These are phyloP conservation scores for Alethe diademata DNA, from an alignment of 2,113 vertebrate species.

Conservation along the genomic window DNA sequence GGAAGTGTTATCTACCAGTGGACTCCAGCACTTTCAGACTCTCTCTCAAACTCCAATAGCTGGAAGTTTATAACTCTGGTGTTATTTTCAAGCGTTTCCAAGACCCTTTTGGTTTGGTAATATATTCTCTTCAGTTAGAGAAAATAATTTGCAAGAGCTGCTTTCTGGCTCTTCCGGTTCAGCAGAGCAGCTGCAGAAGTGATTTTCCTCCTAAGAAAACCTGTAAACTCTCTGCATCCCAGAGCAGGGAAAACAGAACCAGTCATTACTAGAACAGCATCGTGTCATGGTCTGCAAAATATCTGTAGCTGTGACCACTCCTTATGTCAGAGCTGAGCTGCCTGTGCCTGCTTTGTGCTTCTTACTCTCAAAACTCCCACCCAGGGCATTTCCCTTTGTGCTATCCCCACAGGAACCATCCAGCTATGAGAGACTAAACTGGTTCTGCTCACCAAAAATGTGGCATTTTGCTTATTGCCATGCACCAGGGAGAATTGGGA, in stretches of 20 bases:
- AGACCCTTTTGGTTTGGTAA: neutral
- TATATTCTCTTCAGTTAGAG: neutral
- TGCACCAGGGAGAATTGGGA: neutral
- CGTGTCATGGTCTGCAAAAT: neutral
- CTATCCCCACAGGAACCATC: neutral
- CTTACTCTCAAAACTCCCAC: neutral
- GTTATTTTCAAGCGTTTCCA: neutral
- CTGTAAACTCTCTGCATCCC: neutral
- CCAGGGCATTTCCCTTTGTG: neutral
- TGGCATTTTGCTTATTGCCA: neutral
- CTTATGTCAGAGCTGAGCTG: neutral
- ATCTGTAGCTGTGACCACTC: neutral
- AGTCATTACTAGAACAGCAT: neutral
- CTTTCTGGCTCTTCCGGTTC: neutral
- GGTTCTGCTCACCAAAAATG: neutral
- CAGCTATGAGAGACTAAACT: neutral
- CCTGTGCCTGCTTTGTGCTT: neutral
- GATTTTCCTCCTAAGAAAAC: neutral
- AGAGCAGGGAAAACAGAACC: neutral
- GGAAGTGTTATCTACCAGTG: neutral
- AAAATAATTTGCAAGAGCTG: neutral
- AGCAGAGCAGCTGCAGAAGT: neutral
- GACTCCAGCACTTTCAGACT: neutral
- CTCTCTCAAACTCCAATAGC: neutral
- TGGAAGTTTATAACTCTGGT: neutral